A percentile compares a stretch with the other conserved stretches of the same genome.
These are phyloP conservation scores for Poeciliopsis prolifica DNA, from an alignment of 2,113 vertebrate genomes.

Conservation along the genomic window DNA sequence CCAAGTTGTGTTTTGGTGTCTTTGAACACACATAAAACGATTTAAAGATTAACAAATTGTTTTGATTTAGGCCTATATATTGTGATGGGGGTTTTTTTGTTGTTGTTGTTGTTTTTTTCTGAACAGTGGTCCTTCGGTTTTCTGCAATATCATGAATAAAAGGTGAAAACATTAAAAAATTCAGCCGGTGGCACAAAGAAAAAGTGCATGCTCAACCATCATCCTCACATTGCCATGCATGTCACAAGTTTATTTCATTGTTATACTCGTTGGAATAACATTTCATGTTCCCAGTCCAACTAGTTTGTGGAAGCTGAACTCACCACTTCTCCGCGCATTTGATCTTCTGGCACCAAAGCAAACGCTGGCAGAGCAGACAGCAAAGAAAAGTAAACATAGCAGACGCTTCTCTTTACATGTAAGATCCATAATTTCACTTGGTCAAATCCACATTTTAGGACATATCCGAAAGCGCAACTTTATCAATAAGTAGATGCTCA, in stretches of 20 bases:
- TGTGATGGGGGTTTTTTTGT: too few relatives aligned
- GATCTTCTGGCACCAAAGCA: slow-evolving; percentile 69
- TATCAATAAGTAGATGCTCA: neutral
- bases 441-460: slow-evolving; percentile 66
- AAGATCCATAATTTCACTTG: slow-evolving; percentile 78
- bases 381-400: slow-evolving; percentile 74
- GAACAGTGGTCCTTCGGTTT: too few relatives aligned
- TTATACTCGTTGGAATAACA: neutral
- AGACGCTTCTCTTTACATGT: slow-evolving; percentile 60
- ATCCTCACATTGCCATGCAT: neutral
- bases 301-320: slow-evolving; percentile 46
- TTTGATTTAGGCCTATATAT: too few relatives aligned
- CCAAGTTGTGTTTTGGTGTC: too few relatives aligned
- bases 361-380: slow-evolving; percentile 70
- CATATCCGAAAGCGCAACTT: slow-evolving; percentile 18
- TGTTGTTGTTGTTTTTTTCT: too few relatives aligned
- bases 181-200: too few relatives aligned
- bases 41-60: too few relatives aligned
- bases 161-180: too few relatives aligned
- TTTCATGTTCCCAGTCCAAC: neutral
- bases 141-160: too few relatives aligned
- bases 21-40: too few relatives aligned
- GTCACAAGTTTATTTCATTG: neutral
- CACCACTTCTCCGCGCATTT: slow-evolving; percentile 85
- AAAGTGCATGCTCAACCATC: too few relatives aligned